These are phyloP conservation scores for Tapirus terrestris DNA, from an alignment of 2,113 vertebrate genomes.

Conservation along the genomic window DNA sequence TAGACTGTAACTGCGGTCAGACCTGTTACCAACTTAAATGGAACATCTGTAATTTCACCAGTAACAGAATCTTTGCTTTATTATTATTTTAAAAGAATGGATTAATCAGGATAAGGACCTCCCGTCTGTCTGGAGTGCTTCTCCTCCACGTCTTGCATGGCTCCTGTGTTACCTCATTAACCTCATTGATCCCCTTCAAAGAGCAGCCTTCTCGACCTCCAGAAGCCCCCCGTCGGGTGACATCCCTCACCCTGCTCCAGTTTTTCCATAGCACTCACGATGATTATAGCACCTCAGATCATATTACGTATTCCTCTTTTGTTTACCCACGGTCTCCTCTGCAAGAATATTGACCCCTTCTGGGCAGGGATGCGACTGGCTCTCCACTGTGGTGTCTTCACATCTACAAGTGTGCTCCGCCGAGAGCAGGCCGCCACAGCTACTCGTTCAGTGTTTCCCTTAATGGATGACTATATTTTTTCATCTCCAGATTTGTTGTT, in stretches of 20 bases:
- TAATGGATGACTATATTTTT: rapidly evolving
- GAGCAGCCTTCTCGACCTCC: rapidly evolving
- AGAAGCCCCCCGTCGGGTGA: rapidly evolving
- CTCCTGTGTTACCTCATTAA: not conserved
- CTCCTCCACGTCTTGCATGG: not conserved
- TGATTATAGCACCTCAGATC: rapidly evolving
- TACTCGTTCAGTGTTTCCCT: rapidly evolving
- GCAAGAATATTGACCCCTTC: rapidly evolving
- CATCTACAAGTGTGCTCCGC: rapidly evolving
- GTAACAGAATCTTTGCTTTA: not conserved
- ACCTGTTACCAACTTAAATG: not conserved
- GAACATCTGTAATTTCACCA: too few species aligned
- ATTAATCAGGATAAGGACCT: not conserved
- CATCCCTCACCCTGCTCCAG: not conserved
- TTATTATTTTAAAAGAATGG: not conserved
- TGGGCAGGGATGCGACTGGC: not conserved
- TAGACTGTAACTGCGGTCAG: rapidly evolving
- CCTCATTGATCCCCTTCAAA: not conserved
- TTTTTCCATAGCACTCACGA: rapidly evolving
- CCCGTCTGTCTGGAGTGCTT: not conserved
- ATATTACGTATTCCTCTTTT: rapidly evolving
- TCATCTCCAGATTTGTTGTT: not conserved
- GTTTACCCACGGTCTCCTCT: not conserved
- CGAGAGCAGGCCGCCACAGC: rapidly evolving
- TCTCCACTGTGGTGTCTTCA: rapidly evolving